A percentile compares a stretch with the other conserved stretches of the same genome.
These are phyloP conservation scores for Tenthredo scrophulariae DNA, from an alignment of 2,888 invertebrate species.

Conservation along the genomic window DNA sequence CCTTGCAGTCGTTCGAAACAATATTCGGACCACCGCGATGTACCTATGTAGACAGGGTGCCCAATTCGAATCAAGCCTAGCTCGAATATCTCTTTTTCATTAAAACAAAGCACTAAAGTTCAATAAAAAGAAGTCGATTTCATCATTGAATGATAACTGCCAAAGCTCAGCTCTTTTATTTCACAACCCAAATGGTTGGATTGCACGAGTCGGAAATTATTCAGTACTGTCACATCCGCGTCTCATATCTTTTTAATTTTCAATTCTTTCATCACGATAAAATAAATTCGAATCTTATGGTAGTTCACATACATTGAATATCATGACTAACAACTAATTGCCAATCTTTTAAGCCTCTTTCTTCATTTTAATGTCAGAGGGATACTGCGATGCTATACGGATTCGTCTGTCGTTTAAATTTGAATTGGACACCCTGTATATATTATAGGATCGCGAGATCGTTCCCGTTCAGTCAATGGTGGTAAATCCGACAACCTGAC, in stretches of 20 bases:
- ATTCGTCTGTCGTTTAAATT: conserved; percentile 34
- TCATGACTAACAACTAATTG: neutral
- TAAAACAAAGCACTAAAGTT: neutral
- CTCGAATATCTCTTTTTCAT: conserved; percentile 5
- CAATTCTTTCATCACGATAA: neutral
- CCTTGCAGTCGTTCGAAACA: conserved; percentile 10
- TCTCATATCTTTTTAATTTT: neutral
- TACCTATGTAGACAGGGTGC: conserved; percentile 44
- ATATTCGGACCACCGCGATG: conserved; percentile 20
- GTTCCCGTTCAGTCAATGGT: conserved; percentile 44
- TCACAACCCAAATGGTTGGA: neutral
- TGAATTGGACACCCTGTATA: conserved; percentile 48
- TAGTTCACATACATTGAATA: neutral
- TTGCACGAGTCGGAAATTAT: neutral
- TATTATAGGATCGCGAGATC: conserved; percentile 43
- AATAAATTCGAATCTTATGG: neutral
- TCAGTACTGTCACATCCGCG: neutral
- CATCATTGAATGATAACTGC: neutral
- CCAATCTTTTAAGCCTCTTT: neutral
- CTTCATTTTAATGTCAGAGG: conserved; percentile 8
- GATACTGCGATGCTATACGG: conserved; percentile 15
- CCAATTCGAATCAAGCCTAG: conserved; percentile 31
- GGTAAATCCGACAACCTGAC: conserved; percentile 46
- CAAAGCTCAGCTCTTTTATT: neutral
- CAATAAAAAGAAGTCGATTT: neutral